Base-by-base conservation (phyloP, 2,797 vertebrate species). In the Hippopotamyrus pictus region DNA sequence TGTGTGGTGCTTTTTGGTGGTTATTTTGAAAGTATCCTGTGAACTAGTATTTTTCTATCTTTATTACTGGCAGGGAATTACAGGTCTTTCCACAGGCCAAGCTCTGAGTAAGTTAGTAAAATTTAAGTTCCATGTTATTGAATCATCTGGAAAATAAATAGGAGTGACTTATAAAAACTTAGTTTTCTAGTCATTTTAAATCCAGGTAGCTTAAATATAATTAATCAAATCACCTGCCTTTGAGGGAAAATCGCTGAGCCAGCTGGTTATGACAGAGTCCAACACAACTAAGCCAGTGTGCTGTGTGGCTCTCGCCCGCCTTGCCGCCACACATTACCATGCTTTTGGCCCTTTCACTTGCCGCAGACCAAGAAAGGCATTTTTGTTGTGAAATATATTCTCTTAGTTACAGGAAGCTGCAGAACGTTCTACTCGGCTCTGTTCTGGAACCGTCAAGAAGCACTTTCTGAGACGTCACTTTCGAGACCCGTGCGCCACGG, bases 151-250 rank as follows among this genome's bases (percentile, higher is more conserved):
- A 89, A 89, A 89, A 86, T 89, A 89, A 89, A 89, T 86, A 89
- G 88, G 82, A 89, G 88, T 86, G 88, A 89, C 83, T 86, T 89
- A 59, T 65, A 89, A 89, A 86, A 86, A 89, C 88, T 62, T 89
- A 65, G 82, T 69, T 89, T 86, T 89, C 51, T 62, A 82, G 88
- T 89, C 48, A 33, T 89, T 89, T 86, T 69, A 89, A 89, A 89
- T 89, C 88, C 88, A 89, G 88, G 88, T 86, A 86, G 83, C 88
- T 86, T 86, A 89, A 73, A 86, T 89, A 86, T 89, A 86, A 89
- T 89, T 89, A 89, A 89, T 89, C 88, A 89, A 86, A 89, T 89
- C 88, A 89, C 88, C 88, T 89, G 54, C 88, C 83, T 89, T 89
- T 89, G 82, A 89, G 82, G 54, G 29, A 29, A 69, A 89, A 84